phyloP scores from a whole-genome alignment of 1,140 invertebrate species.

The Procambarus clarkii region DNA sequence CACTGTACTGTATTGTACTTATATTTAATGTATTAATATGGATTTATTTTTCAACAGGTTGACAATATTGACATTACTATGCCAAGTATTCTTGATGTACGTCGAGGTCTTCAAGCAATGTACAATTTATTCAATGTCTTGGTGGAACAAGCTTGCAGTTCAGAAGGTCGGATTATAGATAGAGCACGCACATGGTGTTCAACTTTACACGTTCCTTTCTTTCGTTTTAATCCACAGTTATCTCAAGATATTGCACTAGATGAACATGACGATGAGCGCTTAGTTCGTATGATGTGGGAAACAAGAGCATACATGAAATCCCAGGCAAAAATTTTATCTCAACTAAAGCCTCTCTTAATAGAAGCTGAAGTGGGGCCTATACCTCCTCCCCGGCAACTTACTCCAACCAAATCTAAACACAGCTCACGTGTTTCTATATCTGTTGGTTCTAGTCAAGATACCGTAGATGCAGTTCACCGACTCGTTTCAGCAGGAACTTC shows the following conservation, averaged over 20 bases:
- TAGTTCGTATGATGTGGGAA: conserved; percentile 95
- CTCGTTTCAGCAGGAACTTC: conserved; percentile 26
- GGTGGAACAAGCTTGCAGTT: conserved; percentile 75
- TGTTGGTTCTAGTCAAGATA: conserved; percentile 11
- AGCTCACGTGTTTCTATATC: background rate
- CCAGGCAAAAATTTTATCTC: conserved; percentile 78
- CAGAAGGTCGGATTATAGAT: conserved; percentile 93
- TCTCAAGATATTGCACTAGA: conserved; percentile 90
- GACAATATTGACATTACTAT: conserved; percentile 69
- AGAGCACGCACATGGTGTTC: conserved; percentile 93
- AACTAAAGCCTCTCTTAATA: conserved; percentile 61
- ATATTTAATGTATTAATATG: background rate
- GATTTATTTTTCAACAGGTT: conserved; percentile 48
- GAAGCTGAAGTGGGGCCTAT: conserved; percentile 29
- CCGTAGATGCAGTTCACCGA: conserved; percentile 12
- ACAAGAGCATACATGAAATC: conserved; percentile 90
- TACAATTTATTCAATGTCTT: conserved; percentile 71
- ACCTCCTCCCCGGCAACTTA: conserved; percentile 27
- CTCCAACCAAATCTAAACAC: background rate
- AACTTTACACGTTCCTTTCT: conserved; percentile 90
- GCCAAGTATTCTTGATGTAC: conserved; percentile 69
- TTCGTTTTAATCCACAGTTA: conserved; percentile 86
- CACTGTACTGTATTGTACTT: too few relatives aligned
- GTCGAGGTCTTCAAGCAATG: conserved; percentile 70
- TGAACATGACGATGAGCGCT: conserved; percentile 86